Conservation (phyloP, 2,797 vertebrate species). For the Synanceia verrucosa region DNA sequence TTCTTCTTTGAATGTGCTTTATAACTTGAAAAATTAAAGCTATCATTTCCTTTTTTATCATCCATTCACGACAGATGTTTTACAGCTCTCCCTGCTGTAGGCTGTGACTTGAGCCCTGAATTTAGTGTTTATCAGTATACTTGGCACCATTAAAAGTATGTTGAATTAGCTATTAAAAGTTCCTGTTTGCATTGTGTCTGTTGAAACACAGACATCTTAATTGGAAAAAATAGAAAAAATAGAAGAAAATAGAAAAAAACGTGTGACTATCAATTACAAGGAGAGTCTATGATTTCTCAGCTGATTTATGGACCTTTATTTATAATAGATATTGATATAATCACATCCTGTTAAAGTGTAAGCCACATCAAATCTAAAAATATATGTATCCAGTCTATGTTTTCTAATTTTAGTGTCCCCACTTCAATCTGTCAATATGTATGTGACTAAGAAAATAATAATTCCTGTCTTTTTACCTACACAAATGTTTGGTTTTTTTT, state of each 20-base stretch:
- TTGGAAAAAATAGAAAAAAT: not conserved
- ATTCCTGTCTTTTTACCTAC: not conserved
- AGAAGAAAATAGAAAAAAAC: not conserved
- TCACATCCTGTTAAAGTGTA: not conserved
- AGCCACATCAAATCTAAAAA: not conserved
- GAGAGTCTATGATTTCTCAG: not conserved
- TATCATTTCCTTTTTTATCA: not conserved
- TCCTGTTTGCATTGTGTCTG: not conserved
- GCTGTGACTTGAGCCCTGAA: not conserved
- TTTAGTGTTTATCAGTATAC: not conserved
- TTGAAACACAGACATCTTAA: not conserved
- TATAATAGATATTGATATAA: not conserved
- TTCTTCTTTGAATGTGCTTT: not conserved
- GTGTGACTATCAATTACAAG: not conserved
- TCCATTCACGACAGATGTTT: accelerated
- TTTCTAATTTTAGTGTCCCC: not conserved
- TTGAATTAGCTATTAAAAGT: not conserved
- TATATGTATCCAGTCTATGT: not conserved
- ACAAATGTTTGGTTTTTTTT: not conserved
- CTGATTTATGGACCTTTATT: not conserved
- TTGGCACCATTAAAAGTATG: not conserved
- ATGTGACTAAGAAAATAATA: not conserved
- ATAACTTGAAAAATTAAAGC: not conserved
- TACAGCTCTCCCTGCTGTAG: too few species aligned
- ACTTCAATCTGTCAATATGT: too few species aligned